phyloP scores from a whole-genome alignment of 1,140 invertebrate genomes.

The Holotrichia oblita region DNA sequence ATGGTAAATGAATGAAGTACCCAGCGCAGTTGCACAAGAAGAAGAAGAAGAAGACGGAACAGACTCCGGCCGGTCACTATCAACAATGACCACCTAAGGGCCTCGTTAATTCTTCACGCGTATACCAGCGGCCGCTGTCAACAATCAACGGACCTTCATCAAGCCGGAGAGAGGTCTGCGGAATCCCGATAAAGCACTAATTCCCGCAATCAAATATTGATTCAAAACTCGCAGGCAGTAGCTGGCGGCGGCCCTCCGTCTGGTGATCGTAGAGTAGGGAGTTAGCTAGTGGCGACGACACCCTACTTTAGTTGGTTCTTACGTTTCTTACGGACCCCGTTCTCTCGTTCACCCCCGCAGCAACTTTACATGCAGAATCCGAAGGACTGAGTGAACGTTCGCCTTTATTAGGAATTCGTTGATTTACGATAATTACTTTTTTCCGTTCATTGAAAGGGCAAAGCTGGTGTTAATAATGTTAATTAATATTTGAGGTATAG shows the following conservation, averaged over 20 bases:
- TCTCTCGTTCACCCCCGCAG: conserved; percentile 1
- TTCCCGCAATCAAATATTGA: conserved; percentile 63
- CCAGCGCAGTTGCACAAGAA: neutral
- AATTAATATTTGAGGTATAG: conserved; percentile 61
- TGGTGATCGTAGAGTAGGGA: conserved; percentile 43
- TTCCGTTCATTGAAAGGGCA: conserved; percentile 53
- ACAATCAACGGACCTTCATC: conserved; percentile 62
- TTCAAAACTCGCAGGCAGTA: conserved; percentile 58
- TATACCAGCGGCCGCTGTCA: conserved; percentile 60
- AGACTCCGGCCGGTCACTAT: conserved; percentile 19
- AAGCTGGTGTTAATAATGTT: conserved; percentile 60
- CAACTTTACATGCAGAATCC: conserved; percentile 48
- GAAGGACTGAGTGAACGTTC: conserved; percentile 3
- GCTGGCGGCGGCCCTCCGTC: conserved; percentile 47
- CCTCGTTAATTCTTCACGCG: conserved; percentile 62
- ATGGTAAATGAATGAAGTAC: neutral
- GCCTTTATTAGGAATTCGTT: conserved; percentile 59
- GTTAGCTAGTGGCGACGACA: neutral
- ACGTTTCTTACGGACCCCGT: conserved; percentile 20
- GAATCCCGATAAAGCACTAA: conserved; percentile 63
- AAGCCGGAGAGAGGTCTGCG: conserved; percentile 59
- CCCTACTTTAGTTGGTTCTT: conserved; percentile 23
- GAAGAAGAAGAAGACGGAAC: conserved; percentile 17
- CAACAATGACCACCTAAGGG: conserved; percentile 45
- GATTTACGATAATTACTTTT: conserved; percentile 62